Evolutionary conservation across 2,113 vertebrate genomes (phyloP), one percentile per base, ranked within the genome.

Genomic region (Apteryx mantelli): DNA sequence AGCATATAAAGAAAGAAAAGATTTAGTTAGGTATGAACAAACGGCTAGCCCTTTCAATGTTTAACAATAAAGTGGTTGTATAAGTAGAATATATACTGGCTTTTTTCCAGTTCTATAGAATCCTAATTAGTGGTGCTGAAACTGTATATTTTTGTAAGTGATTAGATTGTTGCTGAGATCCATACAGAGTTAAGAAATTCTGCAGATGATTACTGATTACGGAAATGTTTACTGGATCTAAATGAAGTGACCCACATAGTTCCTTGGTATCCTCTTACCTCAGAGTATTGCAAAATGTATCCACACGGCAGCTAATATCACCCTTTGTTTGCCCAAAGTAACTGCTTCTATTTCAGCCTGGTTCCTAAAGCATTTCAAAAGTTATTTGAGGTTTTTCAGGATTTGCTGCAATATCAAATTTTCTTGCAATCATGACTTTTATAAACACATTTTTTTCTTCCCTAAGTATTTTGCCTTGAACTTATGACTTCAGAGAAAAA

Each of bases 141-240:
- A 75, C 70, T 97, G 97, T 97, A 94, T 97, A 97, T 97, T 97
- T 97, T 86, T 96, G 78, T 95, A 97, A 97, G 95, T 93, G 93
- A 97, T 98, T 97, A 83, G 89, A 70, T 61, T 80, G 94, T 94
- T 98, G 52, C 82, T 84, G 71, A 38, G 76, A 94, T 92, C 91
- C 91, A 90, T 64, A 42, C 26, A 13, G 65, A 89, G 86, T 15
- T 75, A 82, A 91, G 96, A 70, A 94, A 42, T 42, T 38, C 85
- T 58, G 75, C 93, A 82, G 92, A 96, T 97, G 95, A 97, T 97
- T 96, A 93, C 95, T 96, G 95, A 97, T 95, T 97, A 65, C 52
- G 9, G 89, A 95, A 97, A 97, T 97, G 90, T 96, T 97, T 97
- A 97, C 13, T 26, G 89, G 87, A 94, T 96, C 86, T 77, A 38